Conservation (phyloP, 1,140 invertebrate genomes). For the Lordiphosa stackelbergi region DNA sequence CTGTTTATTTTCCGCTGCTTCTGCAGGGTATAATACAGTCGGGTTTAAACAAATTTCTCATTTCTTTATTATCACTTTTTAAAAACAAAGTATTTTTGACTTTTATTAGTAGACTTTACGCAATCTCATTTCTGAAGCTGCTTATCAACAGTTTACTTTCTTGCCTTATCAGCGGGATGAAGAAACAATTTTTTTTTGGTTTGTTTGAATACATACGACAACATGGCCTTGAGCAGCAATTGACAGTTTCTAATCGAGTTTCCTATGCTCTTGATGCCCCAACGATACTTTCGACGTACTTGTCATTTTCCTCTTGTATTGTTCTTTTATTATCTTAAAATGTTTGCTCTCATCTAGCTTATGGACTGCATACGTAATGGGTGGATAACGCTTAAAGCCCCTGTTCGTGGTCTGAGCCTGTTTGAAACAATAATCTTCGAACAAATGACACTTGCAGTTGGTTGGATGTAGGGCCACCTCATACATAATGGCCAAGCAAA, state of each 20-base stretch:
- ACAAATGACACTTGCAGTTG: conserved; percentile 29
- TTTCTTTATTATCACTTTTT: no score
- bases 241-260: no score
- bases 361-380: conserved; percentile 8
- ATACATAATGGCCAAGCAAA: conserved; percentile 16
- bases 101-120: background rate
- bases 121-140: conserved; percentile 1
- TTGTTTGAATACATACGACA: no score
- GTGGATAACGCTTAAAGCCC: conserved; percentile 1
- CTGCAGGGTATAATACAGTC: background rate
- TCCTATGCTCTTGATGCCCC: background rate
- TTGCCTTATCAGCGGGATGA: background rate
- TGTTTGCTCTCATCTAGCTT: conserved; percentile 12
- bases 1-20: background rate
- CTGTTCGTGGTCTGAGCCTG: background rate
- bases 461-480: conserved; percentile 21
- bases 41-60: no score
- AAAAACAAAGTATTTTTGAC: conserved; percentile 1
- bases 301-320: background rate
- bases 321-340: background rate
- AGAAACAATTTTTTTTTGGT: background rate
- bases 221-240: no score
- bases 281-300: background rate
- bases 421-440: conserved; percentile 20
- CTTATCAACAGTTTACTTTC: conserved; percentile 1